A percentile compares a stretch with the other conserved stretches of the same genome.
Evolutionary conservation across 2,113 vertebrate genomes (phyloP).

Genomic region (Psittacus erithacus): DNA sequence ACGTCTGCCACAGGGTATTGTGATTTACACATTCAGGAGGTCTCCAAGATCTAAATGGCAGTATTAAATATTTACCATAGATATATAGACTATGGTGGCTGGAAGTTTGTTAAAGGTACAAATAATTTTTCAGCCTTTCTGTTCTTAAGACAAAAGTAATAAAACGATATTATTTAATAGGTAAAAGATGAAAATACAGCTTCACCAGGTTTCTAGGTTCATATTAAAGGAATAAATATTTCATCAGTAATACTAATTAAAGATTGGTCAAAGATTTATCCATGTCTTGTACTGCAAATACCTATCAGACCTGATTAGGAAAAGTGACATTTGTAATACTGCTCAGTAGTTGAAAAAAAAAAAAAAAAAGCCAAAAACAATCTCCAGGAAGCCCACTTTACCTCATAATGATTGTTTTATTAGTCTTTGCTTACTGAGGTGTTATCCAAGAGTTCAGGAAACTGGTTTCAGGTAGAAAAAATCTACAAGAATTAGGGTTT

Average conservation of each 20-base stretch:
- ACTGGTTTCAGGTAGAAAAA: neutral
- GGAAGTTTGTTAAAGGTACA: neutral
- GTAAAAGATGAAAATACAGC: slow-evolving; percentile 73
- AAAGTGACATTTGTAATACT: slow-evolving; percentile 67
- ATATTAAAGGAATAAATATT: slow-evolving; percentile 81
- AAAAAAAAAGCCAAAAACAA: neutral
- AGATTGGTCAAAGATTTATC: slow-evolving; percentile 75
- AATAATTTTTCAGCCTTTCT: slow-evolving; percentile 57
- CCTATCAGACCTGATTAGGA: slow-evolving; percentile 63
- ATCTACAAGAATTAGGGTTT: neutral
- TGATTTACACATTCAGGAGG: slow-evolving; percentile 7
- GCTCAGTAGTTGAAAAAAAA: slow-evolving; percentile 15
- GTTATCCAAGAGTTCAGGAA: neutral
- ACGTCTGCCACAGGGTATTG: neutral
- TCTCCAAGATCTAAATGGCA: slow-evolving; percentile 9
- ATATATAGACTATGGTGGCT: neutral
- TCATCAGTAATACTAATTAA: slow-evolving; percentile 75
- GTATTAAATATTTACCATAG: slow-evolving; percentile 71
- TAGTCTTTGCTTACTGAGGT: neutral
- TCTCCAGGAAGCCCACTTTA: neutral
- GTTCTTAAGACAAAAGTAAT: slow-evolving; percentile 68
- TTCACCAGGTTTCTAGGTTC: slow-evolving; percentile 72
- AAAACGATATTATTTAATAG: slow-evolving; percentile 76
- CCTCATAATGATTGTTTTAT: slow-evolving; percentile 1
- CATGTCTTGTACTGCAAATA: slow-evolving; percentile 64